Percentiles rank a stretch among this genome's conserved stretches.
phyloP scores from a whole-genome alignment of 2,888 invertebrate genomes.

The Leucoma salicis region DNA sequence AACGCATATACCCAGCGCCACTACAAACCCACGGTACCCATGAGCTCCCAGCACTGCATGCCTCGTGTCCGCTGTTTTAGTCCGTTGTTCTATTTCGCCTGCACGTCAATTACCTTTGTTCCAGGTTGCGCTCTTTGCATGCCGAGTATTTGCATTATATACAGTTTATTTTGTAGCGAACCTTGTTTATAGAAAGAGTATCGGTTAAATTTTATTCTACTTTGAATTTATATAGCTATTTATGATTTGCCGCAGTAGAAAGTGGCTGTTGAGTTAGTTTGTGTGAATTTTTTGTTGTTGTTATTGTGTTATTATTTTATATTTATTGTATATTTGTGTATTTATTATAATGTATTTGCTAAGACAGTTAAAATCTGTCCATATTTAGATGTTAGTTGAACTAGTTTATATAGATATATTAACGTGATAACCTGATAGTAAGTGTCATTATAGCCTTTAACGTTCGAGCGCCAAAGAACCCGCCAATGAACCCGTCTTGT shows the following conservation, averaged over 20 bases:
- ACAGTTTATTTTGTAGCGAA: slow-evolving; percentile 51
- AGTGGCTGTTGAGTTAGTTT: slow-evolving; percentile 33
- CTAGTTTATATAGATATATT: too few relatives aligned
- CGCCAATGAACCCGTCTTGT: too few relatives aligned
- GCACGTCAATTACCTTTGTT: slow-evolving; percentile 69
- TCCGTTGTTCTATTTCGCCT: slow-evolving; percentile 54
- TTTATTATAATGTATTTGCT: too few relatives aligned
- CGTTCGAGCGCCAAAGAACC: too few relatives aligned
- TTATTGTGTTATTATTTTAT: slow-evolving; percentile 10
- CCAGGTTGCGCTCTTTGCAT: slow-evolving; percentile 63
- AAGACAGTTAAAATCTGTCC: too few relatives aligned
- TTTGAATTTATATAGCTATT: slow-evolving; percentile 37
- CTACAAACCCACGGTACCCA: slow-evolving; percentile 75
- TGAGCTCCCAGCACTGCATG: slow-evolving; percentile 50
- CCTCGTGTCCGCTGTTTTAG: slow-evolving; percentile 54
- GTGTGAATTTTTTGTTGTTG: slow-evolving; percentile 16
- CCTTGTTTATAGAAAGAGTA: slow-evolving; percentile 43
- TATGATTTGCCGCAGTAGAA: slow-evolving; percentile 28
- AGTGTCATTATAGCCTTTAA: too few relatives aligned
- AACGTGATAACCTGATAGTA: too few relatives aligned
- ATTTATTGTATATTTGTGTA: not conserved
- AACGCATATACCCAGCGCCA: slow-evolving; percentile 88
- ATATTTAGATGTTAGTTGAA: too few relatives aligned
- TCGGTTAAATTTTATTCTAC: slow-evolving; percentile 38
- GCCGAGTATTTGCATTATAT: slow-evolving; percentile 63